Evolutionary conservation across 2,797 vertebrate species (phyloP), one percentile per base, ranked within the genome.

Genomic region (Scolopax rusticola): DNA sequence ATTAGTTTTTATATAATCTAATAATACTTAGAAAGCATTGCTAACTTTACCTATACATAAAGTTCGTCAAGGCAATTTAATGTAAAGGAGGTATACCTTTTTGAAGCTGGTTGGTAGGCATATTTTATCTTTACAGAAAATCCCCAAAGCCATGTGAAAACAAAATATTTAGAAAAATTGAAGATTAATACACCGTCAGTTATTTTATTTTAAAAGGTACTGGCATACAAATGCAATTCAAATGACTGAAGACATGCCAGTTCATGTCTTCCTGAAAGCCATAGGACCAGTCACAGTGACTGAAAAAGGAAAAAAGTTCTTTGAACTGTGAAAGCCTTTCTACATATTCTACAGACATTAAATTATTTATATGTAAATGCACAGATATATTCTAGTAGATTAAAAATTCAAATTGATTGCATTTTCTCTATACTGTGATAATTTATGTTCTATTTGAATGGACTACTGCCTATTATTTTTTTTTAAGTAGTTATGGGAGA

Each of bases 131-230:
- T 69, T 59, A 64, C 9, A 73, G 51, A 67, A 90, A 48, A 63
- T 57, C 19, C 38, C 12, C 9, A 16, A 53, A 74, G 24, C 9
- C 16, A 11, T 32, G 78, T 16, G 25, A 43, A 41, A 27, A 60
- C 36, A 68, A 36, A 6, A 0, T 3, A 0, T 4, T 16, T 15
- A 40, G 33, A 65, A n/a, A 84, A 81, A 64, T 30, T 0, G 0
- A 56, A 78, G n/a, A 47, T 64, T 78, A 8, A 28, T 24, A 25
- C 12, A 28, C 8, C 6, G 15, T 59, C 11, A 56, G 2, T 47
- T 87, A 48, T 28, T 93, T 77, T 33, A 20, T 70, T 91, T 94
- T 79, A 27, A 41, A 68, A 75, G 10, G 73, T 69, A 47, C 24
- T 84, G 51, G 27, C 6, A 2, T 70, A 32, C 43, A 73, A 89